A percentile compares a stretch with the other conserved stretches of the same genome.
phyloP scores from a whole-genome alignment of 2,888 invertebrate species.

The Hydroisotoma schaefferi region DNA sequence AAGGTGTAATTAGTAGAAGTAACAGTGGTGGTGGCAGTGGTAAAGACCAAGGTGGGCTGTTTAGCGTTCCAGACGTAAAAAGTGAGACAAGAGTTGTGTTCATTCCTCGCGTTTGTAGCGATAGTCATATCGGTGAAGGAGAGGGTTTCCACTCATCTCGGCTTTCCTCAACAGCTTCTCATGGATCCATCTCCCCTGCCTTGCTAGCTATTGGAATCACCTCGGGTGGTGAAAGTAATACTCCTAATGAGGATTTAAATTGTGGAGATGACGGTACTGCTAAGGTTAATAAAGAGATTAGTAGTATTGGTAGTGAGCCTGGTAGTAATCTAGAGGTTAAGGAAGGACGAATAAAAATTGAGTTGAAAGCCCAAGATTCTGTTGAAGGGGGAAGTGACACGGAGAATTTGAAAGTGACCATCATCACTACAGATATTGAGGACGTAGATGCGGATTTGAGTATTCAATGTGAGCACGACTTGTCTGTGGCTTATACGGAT shows the following conservation, averaged over 20 bases:
- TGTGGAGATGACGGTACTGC: slow-evolving; percentile 5
- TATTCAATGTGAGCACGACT: slow-evolving; percentile 17
- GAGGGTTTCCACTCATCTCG: slow-evolving; percentile 40
- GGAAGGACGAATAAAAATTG: too few relatives aligned
- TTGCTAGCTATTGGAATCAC: slow-evolving; percentile 29
- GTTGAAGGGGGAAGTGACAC: slow-evolving; percentile 5
- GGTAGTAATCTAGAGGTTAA: too few relatives aligned
- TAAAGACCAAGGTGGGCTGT: background rate
- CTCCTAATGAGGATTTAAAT: background rate
- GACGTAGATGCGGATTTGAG: slow-evolving; percentile 20
- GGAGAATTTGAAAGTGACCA: slow-evolving; percentile 2
- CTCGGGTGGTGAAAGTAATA: slow-evolving; percentile 1
- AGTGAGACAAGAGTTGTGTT: slow-evolving; percentile 12
- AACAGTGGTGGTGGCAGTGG: slow-evolving; percentile 4
- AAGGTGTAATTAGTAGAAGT: background rate
- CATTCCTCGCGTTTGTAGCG: slow-evolving; percentile 36
- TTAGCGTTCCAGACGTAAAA: background rate
- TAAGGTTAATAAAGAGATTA: slow-evolving; percentile 9
- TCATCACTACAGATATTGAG: background rate
- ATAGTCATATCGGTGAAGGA: slow-evolving; percentile 40
- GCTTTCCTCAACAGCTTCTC: slow-evolving; percentile 30
- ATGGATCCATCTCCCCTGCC: slow-evolving; percentile 28
- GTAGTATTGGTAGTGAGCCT: slow-evolving; percentile 7
- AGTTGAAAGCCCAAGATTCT: slow-evolving; percentile 5
- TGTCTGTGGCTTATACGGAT: slow-evolving; percentile 19